Percentiles rank a stretch among this genome's conserved stretches.
These are phyloP conservation scores for Cynopterus sphinx DNA, from an alignment of 2,797 vertebrate species.

Conservation along the genomic window DNA sequence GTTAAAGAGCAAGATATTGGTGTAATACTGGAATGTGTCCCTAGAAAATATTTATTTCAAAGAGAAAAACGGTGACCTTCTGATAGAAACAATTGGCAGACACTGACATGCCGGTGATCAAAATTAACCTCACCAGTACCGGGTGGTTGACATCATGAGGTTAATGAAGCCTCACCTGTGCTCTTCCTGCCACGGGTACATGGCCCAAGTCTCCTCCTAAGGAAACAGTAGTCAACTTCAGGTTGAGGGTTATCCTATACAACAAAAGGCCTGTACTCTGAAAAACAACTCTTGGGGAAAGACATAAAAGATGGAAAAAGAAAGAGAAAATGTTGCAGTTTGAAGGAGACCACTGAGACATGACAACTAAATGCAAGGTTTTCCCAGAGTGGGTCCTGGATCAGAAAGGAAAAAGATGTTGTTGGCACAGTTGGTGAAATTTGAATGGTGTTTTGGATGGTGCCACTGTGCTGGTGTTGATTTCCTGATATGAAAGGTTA, in stretches of 20 bases:
- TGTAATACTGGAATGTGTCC: background rate
- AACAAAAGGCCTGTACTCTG: background rate
- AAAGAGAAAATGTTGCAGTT: background rate
- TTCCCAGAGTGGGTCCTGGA: background rate
- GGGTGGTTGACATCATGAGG: accelerated
- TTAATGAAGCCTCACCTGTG: background rate
- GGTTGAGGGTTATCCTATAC: background rate
- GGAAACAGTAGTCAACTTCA: background rate
- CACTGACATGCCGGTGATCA: background rate
- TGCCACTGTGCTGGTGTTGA: background rate
- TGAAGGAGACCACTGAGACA: background rate
- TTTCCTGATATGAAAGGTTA: background rate
- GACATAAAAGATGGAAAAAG: background rate
- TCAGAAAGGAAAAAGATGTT: background rate
- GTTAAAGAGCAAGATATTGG: background rate
- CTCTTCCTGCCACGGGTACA: background rate
- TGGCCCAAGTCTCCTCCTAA: background rate
- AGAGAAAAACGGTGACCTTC: background rate
- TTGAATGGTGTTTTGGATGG: background rate
- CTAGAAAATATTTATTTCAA: background rate
- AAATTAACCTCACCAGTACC: background rate
- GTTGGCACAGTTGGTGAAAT: background rate
- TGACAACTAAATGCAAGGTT: background rate
- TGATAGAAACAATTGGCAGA: background rate
- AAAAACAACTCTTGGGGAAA: background rate